Evolutionary conservation across 2,797 vertebrate genomes (phyloP).

Genomic region (Muscicapa comitata): DNA sequence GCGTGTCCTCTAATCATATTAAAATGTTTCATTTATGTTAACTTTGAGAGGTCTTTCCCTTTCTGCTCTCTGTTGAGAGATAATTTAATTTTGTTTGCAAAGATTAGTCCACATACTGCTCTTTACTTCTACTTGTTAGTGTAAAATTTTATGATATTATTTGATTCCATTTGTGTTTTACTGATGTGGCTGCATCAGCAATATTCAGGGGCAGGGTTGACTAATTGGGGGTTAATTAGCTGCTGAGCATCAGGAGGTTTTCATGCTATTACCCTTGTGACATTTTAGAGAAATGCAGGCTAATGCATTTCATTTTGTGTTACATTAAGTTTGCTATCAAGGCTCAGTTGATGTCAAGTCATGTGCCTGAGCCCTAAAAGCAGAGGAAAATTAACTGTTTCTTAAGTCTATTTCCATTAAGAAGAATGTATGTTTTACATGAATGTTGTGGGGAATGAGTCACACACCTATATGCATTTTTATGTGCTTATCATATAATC

Average conservation of each 20-base stretch:
- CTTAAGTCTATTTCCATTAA: neutral
- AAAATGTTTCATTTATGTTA: conserved; percentile 53
- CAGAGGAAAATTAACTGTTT: neutral
- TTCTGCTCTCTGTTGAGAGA: conserved; percentile 34
- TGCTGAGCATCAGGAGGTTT: conserved; percentile 23
- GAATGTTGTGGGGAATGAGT: neutral
- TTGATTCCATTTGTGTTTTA: conserved; percentile 24
- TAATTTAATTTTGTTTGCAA: conserved; percentile 52
- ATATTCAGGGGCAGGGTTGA: conserved; percentile 1
- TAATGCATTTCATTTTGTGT: conserved; percentile 10
- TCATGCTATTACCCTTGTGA: conserved; percentile 30
- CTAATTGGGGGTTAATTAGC: conserved; percentile 54
- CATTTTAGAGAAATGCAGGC: neutral
- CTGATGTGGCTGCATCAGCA: neutral
- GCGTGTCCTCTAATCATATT: conserved; percentile 45
- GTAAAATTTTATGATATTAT: neutral
- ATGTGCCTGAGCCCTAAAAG: neutral
- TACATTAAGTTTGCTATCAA: neutral
- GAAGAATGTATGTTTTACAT: neutral
- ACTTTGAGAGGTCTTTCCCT: conserved; percentile 44
- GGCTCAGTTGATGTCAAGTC: neutral
- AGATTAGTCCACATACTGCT: conserved; percentile 22
- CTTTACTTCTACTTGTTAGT: conserved; percentile 25
- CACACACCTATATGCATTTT: neutral
- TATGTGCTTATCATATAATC: neutral